Conservation (phyloP, 2,888 invertebrate species). For the Helleia helle region DNA sequence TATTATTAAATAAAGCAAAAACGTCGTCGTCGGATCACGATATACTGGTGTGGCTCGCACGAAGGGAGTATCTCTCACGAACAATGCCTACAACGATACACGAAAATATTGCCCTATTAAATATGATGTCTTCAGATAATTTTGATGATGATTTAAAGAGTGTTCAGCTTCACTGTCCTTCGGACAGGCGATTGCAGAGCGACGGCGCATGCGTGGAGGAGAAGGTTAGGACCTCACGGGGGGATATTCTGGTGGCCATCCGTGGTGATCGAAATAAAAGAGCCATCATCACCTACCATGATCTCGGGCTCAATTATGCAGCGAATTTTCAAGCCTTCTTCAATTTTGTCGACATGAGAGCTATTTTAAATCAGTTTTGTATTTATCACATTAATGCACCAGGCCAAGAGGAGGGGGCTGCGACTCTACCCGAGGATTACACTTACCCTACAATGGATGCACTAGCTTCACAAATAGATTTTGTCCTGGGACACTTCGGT, state of each 20-base stretch:
- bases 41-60: conserved; percentile 11
- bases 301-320: conserved; percentile 97
- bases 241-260: conserved; percentile 92
- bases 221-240: conserved; percentile 92
- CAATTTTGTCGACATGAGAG: conserved; percentile 93
- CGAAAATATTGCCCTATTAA: conserved; percentile 75
- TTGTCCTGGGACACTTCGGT: conserved; percentile 92
- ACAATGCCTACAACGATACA: conserved; percentile 57
- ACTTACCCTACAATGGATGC: conserved; percentile 98
- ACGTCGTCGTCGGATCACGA: conserved; percentile 12
- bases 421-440: conserved; percentile 89
- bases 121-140: conserved; percentile 81
- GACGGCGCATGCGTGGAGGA: conserved; percentile 76
- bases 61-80: conserved; percentile 16
- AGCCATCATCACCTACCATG: conserved; percentile 98
- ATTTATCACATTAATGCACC: conserved; percentile 99
- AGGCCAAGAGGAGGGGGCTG: conserved; percentile 97
- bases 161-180: conserved; percentile 90
- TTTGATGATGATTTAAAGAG: conserved; percentile 94
- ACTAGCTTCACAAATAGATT: conserved; percentile 90
- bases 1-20: conserved; percentile 21
- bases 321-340: conserved; percentile 96
- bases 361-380: conserved; percentile 93
- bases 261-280: conserved; percentile 94
- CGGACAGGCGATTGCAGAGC: conserved; percentile 75